Conservation (phyloP, 2,888 invertebrate genomes). For the Oxyteleia sp. region DNA sequence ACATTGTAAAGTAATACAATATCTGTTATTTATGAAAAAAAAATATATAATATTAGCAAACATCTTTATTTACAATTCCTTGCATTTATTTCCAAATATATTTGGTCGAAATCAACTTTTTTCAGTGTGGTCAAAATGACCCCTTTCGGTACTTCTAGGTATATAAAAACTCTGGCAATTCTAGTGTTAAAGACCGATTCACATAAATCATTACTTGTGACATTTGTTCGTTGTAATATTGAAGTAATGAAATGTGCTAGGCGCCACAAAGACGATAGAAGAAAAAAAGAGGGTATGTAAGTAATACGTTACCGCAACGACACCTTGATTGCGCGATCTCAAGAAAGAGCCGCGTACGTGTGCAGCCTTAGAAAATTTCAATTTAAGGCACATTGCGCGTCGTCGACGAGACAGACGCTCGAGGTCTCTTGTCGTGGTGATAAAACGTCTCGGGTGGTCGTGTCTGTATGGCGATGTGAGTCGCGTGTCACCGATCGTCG, state of each 20-base stretch:
- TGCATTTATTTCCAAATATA: no score
- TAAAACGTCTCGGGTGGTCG: slow-evolving; percentile 76
- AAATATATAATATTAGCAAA: no score
- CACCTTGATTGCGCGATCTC: slow-evolving; percentile 58
- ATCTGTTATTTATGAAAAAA: no score
- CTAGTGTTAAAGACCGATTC: no score
- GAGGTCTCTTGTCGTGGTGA: slow-evolving; percentile 72
- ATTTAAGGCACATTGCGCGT: slow-evolving; percentile 53
- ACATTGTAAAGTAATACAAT: no score
- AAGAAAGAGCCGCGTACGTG: slow-evolving; percentile 54
- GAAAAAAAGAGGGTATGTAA: slow-evolving; percentile 27
- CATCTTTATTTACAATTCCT: no score
- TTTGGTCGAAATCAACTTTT: no score
- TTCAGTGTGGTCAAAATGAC: no score
- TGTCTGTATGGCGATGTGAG: slow-evolving; percentile 77
- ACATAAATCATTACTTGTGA: neutral
- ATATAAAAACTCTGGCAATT: no score
- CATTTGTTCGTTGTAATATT: slow-evolving; percentile 1
- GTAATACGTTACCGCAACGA: slow-evolving; percentile 56
- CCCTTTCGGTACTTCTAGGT: no score
- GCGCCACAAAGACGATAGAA: slow-evolving; percentile 19
- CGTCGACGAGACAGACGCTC: slow-evolving; percentile 43
- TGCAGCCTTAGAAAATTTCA: slow-evolving; percentile 70
- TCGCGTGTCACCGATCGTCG: slow-evolving; percentile 76
- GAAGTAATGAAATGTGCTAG: slow-evolving; percentile 35